A percentile compares a stretch with the other conserved stretches of the same genome.
Evolutionary conservation across 2,888 invertebrate species (phyloP).

Genomic region (Chrysina gloriosa): DNA sequence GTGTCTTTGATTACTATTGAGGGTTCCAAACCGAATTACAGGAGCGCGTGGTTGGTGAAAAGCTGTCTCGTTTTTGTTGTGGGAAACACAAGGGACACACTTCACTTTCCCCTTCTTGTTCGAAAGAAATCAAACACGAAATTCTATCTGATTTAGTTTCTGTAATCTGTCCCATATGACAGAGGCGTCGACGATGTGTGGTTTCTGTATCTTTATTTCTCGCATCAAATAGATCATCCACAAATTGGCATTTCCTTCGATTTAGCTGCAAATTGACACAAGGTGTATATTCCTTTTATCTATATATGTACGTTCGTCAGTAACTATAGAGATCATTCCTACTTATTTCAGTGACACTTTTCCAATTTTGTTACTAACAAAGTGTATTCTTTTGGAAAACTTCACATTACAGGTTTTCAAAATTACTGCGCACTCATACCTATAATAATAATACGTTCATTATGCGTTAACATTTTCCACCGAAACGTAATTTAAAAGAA

Average conservation of each 20-base stretch:
- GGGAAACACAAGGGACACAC: neutral
- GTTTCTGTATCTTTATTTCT: neutral
- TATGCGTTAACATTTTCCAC: no score
- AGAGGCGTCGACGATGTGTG: neutral
- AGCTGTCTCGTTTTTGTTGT: neutral
- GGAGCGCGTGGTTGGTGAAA: no score
- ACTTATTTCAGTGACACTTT: neutral
- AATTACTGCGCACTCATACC: no score
- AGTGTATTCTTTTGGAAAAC: no score
- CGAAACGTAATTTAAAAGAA: neutral
- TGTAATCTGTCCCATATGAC: neutral
- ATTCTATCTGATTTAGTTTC: neutral
- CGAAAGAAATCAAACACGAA: neutral
- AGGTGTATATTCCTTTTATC: neutral
- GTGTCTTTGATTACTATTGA: no score
- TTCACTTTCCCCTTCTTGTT: no score
- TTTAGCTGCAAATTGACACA: no score
- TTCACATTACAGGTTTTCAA: no score
- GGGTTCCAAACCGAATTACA: no score
- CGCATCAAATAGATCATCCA: neutral
- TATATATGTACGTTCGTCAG: neutral
- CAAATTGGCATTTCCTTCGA: no score
- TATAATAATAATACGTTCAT: no score
- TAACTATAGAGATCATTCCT: neutral
- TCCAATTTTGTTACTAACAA: no score